Evolutionary conservation across 2,113 vertebrate species (phyloP), one percentile per base, ranked within the genome.

Genomic region (Labeo rohita): DNA sequence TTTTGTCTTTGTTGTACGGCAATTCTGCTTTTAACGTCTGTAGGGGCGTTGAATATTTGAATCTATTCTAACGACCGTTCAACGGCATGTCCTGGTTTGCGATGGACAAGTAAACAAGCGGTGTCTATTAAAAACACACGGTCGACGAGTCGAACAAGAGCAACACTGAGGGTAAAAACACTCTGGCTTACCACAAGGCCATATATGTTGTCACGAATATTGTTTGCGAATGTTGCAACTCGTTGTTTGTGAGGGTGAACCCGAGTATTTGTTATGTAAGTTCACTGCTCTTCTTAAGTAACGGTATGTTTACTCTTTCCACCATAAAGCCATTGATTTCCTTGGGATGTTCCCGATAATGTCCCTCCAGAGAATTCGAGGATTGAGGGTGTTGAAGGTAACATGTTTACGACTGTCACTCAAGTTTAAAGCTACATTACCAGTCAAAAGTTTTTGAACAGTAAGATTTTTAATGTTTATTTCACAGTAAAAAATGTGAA

Each of bases 61-160:
- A 28, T 75, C n/a, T 21, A 7, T 45, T 73, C 10, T n/a, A 73
- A 73, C 18, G 13, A 15, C 39, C 0, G 6, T 16, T 76, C 23
- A 52, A 59, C 21, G 34, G 4, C 28, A 6, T 59, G 73, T 47
- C 47, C 23, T 59, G 49, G 9, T 21, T 76, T 76, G 47, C 13
- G 52, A 21, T 36, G 52, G 76, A 79, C 76, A 39, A 13, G 76
- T 78, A 56, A 78, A 56, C 50, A 79, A 79, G 52, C 52, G 49
- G 47, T 52, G 66, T 70, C 66, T 13, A 12, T 43, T 11, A 76
- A 50, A 50, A 28, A 28, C 45, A 75, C 45, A 50, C 43, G 4
- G 52, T 59, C 76, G 52, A 36, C 21, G 52, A 78, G 47, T 36
- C 49, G 76, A 78, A 78, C 5, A 28, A 79, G 52, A 76, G 73